Conservation (phyloP, 2,888 invertebrate genomes). For the Seladonia tumulorum region DNA sequence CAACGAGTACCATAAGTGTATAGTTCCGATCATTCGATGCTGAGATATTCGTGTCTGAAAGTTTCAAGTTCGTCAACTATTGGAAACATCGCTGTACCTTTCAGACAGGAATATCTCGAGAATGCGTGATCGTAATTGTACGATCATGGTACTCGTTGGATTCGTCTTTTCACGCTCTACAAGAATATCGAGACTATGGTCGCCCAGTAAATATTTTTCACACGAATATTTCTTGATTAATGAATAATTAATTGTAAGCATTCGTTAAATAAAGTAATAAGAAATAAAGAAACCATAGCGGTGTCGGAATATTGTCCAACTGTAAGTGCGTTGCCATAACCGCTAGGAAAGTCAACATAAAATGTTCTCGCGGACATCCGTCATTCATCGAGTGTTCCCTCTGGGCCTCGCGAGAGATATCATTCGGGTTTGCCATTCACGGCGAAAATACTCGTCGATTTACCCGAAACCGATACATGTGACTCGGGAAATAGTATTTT, state of each 20-base stretch:
- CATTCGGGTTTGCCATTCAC: not conserved
- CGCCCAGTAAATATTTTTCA: too few relatives aligned
- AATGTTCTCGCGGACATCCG: not conserved
- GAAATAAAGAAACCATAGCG: too few relatives aligned
- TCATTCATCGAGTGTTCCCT: not conserved
- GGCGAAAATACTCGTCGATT: conserved; percentile 49
- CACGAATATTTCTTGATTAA: too few relatives aligned
- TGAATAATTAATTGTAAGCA: too few relatives aligned
- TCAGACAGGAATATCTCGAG: not conserved
- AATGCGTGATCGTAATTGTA: not conserved
- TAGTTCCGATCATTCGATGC: not conserved
- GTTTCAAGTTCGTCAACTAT: too few relatives aligned
- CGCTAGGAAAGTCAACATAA: not conserved
- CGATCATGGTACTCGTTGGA: not conserved
- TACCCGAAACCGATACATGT: conserved; percentile 40
- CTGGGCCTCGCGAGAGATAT: not conserved
- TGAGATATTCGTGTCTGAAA: not conserved
- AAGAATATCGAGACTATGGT: too few relatives aligned
- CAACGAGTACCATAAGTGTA: not conserved
- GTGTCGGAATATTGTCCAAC: too few relatives aligned
- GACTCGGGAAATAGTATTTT: conserved; percentile 61
- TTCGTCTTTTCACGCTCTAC: not conserved
- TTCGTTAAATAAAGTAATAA: too few relatives aligned
- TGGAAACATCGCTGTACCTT: too few relatives aligned
- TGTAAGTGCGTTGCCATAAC: too few relatives aligned